Percentiles rank a stretch among this genome's conserved stretches.
Evolutionary conservation across 2,888 invertebrate species (phyloP).

Genomic region (Dryocosmus kuriphilus): DNA sequence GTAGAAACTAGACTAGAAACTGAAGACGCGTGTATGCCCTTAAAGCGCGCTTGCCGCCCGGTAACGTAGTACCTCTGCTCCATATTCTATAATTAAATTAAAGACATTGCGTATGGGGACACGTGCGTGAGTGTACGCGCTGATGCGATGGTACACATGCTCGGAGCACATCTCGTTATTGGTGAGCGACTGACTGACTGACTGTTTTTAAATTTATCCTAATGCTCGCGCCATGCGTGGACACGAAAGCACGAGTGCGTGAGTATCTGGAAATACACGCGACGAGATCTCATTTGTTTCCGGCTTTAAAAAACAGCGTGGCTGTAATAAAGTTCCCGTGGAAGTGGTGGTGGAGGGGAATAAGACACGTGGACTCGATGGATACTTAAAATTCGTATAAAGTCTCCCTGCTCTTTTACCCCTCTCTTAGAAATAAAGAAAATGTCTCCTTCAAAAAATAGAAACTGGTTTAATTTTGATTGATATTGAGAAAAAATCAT

Average conservation of each 20-base stretch:
- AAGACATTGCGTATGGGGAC: conserved; percentile 44
- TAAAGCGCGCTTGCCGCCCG: conserved; percentile 47
- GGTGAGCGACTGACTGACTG: conserved; percentile 61
- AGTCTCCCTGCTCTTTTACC: background rate
- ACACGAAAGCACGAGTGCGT: conserved; percentile 17
- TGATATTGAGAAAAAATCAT: no score
- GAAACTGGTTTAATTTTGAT: background rate
- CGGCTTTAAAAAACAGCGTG: conserved; percentile 46
- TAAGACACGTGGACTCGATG: conserved; percentile 36
- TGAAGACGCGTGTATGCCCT: conserved; percentile 44
- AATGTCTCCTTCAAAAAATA: background rate
- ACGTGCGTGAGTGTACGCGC: conserved; percentile 60
- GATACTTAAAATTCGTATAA: conserved; percentile 34
- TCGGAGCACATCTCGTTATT: conserved; percentile 36
- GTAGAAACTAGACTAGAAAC: conserved; percentile 11
- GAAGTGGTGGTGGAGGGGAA: conserved; percentile 7
- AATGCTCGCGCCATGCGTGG: conserved; percentile 54
- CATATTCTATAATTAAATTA: conserved; percentile 76
- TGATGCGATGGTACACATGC: conserved; percentile 41
- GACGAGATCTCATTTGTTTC: conserved; percentile 62
- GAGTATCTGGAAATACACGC: conserved; percentile 60
- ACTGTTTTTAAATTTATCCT: conserved; percentile 67
- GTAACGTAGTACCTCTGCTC: conserved; percentile 68
- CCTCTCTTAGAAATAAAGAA: background rate
- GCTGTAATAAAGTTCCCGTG: conserved; percentile 23